These are phyloP conservation scores for Heteromurus nitidus DNA, from an alignment of 2,888 invertebrate genomes.

Conservation along the genomic window DNA sequence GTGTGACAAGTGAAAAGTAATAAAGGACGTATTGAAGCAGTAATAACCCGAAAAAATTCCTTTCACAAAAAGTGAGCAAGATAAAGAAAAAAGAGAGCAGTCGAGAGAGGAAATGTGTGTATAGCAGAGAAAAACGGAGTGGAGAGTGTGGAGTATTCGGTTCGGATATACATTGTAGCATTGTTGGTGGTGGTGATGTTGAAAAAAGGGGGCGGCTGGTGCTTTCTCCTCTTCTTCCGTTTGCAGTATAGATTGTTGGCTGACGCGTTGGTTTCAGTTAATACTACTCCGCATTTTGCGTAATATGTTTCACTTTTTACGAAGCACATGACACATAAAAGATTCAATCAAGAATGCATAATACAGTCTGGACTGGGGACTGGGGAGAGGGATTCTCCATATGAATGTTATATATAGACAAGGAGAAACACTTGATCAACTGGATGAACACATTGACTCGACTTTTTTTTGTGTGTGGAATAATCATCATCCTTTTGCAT, in stretches of 20 bases:
- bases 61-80: constrained; percentile 1
- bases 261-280: no score
- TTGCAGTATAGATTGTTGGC: no score
- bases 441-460: constrained; percentile 5
- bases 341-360: background rate
- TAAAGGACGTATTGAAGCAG: constrained; percentile 10
- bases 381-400: no score
- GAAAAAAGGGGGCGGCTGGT: constrained; percentile 21
- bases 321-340: no score
- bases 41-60: constrained; percentile 8
- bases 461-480: no score
- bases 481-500: background rate
- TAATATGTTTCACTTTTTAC: no score
- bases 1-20: constrained; percentile 18
- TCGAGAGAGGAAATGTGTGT: background rate
- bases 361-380: no score
- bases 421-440: constrained; percentile 11
- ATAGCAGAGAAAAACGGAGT: background rate
- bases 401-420: no score
- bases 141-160: background rate
- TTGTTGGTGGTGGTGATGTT: constrained; percentile 1
- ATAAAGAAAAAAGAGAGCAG: background rate
- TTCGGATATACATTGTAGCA: no score
- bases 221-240: background rate
- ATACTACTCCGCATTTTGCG: no score